Conservation (phyloP, 1,140 invertebrate genomes). For the Zeugodacus cucurbitae region DNA sequence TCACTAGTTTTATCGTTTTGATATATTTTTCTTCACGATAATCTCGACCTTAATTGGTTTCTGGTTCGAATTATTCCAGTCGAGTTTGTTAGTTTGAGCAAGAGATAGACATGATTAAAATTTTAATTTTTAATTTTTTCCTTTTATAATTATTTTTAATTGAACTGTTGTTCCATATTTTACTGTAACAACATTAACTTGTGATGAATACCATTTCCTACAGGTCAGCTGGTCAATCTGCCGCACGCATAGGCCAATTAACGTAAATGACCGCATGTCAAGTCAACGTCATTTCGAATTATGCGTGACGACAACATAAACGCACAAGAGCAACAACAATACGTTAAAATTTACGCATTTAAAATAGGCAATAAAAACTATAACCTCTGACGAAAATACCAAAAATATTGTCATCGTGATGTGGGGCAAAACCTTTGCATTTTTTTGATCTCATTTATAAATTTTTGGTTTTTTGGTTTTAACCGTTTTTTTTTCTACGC, state of each 20-base stretch:
- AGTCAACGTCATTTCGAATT: not conserved
- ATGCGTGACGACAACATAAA: not conserved
- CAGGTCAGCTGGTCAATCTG: not conserved
- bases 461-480: not conserved
- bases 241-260: not conserved
- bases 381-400: not conserved
- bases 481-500: not conserved
- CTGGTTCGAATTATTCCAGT: no score
- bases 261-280: not conserved
- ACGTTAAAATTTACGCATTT: not conserved
- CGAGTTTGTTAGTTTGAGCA: no score
- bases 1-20: no score
- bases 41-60: no score
- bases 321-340: not conserved
- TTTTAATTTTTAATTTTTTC: no score
- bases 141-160: not conserved
- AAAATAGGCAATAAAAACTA: not conserved
- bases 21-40: no score
- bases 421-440: not conserved
- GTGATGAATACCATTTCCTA: not conserved
- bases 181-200: no score
- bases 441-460: not conserved
- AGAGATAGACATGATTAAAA: no score
- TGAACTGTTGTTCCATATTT: no score
- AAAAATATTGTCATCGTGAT: not conserved